These are phyloP conservation scores for Microctonus brassicae DNA, from an alignment of 2,888 invertebrate genomes.

Conservation along the genomic window DNA sequence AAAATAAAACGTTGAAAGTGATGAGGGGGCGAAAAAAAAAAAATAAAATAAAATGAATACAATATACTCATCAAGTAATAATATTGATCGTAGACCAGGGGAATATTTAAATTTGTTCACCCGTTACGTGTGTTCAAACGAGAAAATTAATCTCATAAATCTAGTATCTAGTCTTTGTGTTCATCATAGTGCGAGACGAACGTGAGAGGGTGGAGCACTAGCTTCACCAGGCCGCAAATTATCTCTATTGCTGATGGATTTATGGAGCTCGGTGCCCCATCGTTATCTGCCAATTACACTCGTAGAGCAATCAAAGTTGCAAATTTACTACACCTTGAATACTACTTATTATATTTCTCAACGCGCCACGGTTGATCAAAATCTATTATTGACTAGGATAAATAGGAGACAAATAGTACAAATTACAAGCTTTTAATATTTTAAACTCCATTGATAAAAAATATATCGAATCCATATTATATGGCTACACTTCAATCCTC, in stretches of 20 bases:
- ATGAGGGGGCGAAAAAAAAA: too few species aligned
- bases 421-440: not conserved
- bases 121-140: conserved; percentile 41
- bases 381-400: not conserved
- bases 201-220: conserved; percentile 41
- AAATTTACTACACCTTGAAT: not conserved
- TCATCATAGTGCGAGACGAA: conserved; percentile 52
- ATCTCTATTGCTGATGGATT: conserved; percentile 56
- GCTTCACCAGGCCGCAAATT: conserved; percentile 50
- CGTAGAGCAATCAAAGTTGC: conserved; percentile 32
- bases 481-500: not conserved
- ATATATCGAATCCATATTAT: not conserved
- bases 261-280: conserved; percentile 51
- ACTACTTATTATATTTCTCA: not conserved
- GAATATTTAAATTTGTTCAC: conserved; percentile 36
- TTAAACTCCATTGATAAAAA: not conserved
- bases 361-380: not conserved
- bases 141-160: conserved; percentile 58
- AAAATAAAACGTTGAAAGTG: too few species aligned
- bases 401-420: not conserved
- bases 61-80: not conserved
- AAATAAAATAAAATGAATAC: not conserved
- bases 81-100: not conserved
- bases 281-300: conserved; percentile 52
- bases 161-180: conserved; percentile 53